Evolutionary conservation across 2,888 invertebrate species (phyloP).

Genomic region (Syrphus vitripennis): DNA sequence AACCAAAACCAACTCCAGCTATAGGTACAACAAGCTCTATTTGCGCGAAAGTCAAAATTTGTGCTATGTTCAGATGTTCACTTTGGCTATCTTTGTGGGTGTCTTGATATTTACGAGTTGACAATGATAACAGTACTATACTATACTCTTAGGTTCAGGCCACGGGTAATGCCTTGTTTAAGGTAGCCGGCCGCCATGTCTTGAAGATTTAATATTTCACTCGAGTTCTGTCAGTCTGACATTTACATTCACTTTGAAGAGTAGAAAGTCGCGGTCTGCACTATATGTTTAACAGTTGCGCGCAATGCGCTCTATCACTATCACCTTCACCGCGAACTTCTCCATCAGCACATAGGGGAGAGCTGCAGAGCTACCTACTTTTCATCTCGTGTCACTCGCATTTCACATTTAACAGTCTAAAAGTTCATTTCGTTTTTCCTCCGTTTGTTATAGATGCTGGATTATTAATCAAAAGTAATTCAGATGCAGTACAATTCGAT

Average conservation of each 20-base stretch:
- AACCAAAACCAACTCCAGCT: not conserved
- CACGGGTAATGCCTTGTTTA: conserved; percentile 55
- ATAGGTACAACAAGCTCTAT: conserved; percentile 46
- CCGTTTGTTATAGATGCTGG: conserved; percentile 50
- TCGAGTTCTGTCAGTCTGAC: conserved; percentile 67
- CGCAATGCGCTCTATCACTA: conserved; percentile 28
- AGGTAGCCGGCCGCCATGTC: conserved; percentile 56
- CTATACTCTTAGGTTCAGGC: conserved; percentile 8
- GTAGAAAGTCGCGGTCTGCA: conserved; percentile 59
- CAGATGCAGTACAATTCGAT: conserved; percentile 64
- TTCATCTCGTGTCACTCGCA: conserved; percentile 64
- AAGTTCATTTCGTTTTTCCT: conserved; percentile 38
- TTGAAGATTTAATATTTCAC: conserved; percentile 67
- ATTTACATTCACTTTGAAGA: conserved; percentile 67
- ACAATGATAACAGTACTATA: conserved; percentile 68
- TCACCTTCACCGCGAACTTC: conserved; percentile 6
- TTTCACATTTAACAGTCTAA: conserved; percentile 62
- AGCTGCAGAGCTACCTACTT: conserved; percentile 44
- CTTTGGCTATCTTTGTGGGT: conserved; percentile 64
- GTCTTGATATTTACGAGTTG: conserved; percentile 71
- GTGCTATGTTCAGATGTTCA: conserved; percentile 55
- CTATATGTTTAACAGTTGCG: no score
- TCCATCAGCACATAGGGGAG: not conserved
- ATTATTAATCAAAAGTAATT: conserved; percentile 70
- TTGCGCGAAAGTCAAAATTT: conserved; percentile 68